phyloP scores from a whole-genome alignment of 2,888 invertebrate species.

The Phengaris alcon region DNA sequence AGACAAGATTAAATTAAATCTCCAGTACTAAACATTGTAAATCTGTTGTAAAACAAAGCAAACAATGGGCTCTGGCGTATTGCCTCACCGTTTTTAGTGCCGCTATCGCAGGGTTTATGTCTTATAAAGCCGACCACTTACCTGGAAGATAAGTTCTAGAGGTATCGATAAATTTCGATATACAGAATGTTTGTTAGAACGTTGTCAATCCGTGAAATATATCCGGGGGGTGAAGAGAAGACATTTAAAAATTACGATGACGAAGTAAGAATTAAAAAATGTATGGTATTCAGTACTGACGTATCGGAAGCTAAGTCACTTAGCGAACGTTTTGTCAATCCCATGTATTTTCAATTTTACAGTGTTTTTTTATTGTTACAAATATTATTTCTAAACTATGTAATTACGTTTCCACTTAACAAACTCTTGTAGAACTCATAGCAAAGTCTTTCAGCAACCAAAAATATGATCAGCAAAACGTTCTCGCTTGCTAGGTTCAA shows the following conservation, averaged over 20 bases:
- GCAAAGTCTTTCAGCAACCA: neutral
- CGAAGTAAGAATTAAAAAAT: too few species aligned
- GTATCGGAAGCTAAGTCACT: too few species aligned
- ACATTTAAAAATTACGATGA: too few species aligned
- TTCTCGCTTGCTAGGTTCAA: neutral
- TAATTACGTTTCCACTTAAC: neutral
- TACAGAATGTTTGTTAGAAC: too few species aligned
- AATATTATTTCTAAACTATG: too few species aligned
- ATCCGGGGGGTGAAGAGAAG: too few species aligned
- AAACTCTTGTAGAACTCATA: neutral
- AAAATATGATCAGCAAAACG: neutral
- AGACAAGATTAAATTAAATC: neutral
- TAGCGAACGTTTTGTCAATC: too few species aligned
- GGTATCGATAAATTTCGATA: neutral
- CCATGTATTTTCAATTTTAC: too few species aligned
- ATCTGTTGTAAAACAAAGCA: slow-evolving; percentile 23
- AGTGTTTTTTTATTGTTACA: too few species aligned
- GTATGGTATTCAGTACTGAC: too few species aligned
- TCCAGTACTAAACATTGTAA: neutral
- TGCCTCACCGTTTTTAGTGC: slow-evolving; percentile 14
- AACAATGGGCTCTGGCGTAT: slow-evolving; percentile 16
- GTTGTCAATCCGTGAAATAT: too few species aligned
- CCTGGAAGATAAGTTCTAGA: neutral
- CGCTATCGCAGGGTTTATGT: slow-evolving; percentile 8
- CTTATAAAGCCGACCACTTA: slow-evolving; percentile 3